Evolutionary conservation across 2,888 invertebrate species (phyloP).

Genomic region (Drosophila peninsularis): DNA sequence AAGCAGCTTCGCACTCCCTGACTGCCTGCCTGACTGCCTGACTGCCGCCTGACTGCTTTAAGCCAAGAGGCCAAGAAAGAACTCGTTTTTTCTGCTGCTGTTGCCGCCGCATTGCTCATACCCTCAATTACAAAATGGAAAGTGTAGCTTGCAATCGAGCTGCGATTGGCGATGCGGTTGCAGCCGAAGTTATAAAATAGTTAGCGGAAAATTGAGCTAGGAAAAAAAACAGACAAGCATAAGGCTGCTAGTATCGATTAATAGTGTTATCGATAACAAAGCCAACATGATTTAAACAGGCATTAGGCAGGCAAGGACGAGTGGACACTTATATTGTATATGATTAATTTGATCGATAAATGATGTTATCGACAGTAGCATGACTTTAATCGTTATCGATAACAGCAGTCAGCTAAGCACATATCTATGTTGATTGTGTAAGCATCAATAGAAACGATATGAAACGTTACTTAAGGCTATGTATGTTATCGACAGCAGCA

Average conservation of each 20-base stretch:
- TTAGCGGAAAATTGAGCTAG: not conserved
- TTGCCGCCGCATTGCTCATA: slow-evolving; percentile 24
- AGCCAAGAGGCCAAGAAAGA: slow-evolving; percentile 45
- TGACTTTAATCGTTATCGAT: no score
- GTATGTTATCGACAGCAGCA: no score
- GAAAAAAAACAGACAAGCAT: not conserved
- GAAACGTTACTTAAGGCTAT: not conserved
- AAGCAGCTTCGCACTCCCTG: slow-evolving; percentile 41
- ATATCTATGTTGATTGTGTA: no score
- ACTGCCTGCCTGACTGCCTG: not conserved
- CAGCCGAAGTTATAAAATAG: not conserved
- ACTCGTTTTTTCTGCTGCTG: slow-evolving; percentile 32
- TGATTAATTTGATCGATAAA: no score
- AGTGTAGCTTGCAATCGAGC: slow-evolving; percentile 28
- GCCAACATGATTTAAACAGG: not conserved
- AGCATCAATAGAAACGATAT: not conserved
- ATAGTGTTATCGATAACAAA: not conserved
- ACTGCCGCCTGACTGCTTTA: slow-evolving; percentile 20
- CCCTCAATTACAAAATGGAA: slow-evolving; percentile 35
- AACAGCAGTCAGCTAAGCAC: no score
- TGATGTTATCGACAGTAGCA: no score
- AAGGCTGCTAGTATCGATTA: not conserved
- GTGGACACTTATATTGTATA: no score
- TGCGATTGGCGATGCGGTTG: not conserved
- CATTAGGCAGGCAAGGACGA: no score